Conservation (phyloP, 2,888 invertebrate genomes). For the Drosophila diplacantha region DNA sequence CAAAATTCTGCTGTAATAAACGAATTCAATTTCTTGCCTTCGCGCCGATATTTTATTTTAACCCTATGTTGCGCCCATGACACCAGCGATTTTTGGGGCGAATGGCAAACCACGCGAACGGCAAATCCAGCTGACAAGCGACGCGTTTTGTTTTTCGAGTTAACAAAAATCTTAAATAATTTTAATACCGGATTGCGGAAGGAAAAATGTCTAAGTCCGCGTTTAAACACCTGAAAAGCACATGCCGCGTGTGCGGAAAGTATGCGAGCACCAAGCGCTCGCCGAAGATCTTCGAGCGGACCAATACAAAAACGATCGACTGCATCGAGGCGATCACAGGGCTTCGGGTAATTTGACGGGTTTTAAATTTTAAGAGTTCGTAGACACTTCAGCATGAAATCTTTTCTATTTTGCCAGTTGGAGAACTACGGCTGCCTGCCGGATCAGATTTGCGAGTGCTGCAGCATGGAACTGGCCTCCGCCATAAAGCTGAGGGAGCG, state of each 20-base stretch:
- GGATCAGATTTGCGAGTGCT: conserved; percentile 62
- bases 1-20: background rate
- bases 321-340: conserved; percentile 58
- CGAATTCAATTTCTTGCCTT: background rate
- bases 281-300: conserved; percentile 53
- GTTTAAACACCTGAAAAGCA: conserved; percentile 57
- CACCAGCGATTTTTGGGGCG: background rate
- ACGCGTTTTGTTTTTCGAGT: conserved; percentile 44
- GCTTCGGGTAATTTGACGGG: conserved; percentile 40
- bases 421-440: conserved; percentile 49
- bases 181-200: conserved; percentile 32
- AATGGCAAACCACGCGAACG: conserved; percentile 18
- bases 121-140: conserved; percentile 37
- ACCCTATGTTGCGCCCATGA: conserved; percentile 4
- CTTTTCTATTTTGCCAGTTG: conserved; percentile 29
- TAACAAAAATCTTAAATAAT: conserved; percentile 16
- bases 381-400: background rate
- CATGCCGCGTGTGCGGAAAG: conserved; percentile 62
- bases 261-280: conserved; percentile 63
- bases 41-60: background rate
- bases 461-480: conserved; percentile 46
- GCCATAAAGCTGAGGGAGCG: conserved; percentile 58
- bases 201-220: conserved; percentile 50
- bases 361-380: background rate
- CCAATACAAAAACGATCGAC: conserved; percentile 48